Percentiles rank a stretch among this genome's conserved stretches.
These are phyloP conservation scores for Amniataba percoides DNA, from an alignment of 2,797 vertebrate species.

Conservation along the genomic window DNA sequence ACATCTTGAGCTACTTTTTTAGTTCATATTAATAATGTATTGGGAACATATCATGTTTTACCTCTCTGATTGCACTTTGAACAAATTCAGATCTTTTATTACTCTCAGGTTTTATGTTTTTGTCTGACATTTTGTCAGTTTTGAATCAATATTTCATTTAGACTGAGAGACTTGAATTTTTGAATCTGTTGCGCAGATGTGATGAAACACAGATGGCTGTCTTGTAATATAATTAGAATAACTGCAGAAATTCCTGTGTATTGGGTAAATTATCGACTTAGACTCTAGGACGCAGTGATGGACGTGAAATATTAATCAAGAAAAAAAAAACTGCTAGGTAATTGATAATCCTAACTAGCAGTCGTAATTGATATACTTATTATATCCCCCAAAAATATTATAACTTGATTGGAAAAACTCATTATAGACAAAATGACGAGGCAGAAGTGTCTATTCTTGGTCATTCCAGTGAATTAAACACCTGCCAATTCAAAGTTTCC, in stretches of 20 bases:
- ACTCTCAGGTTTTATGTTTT: slow-evolving; percentile 6
- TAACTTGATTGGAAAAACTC: neutral
- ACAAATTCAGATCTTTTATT: slow-evolving; percentile 18
- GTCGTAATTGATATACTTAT: too few species aligned
- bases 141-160: neutral
- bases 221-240: neutral
- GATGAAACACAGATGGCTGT: neutral
- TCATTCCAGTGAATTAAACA: too few species aligned
- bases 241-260: neutral
- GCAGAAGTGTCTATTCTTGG: too few species aligned
- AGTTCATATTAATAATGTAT: slow-evolving; percentile 5
- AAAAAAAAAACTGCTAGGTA: neutral
- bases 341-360: neutral
- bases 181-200: neutral
- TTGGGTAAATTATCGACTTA: neutral
- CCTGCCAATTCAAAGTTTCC: too few species aligned
- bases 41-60: neutral
- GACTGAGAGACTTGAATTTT: neutral
- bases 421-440: neutral
- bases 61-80: neutral
- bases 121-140: neutral
- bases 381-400: too few species aligned
- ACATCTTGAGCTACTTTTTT: neutral
- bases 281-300: too few species aligned
- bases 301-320: neutral